Evolutionary conservation across 2,113 vertebrate genomes (phyloP).

Genomic region (Chunga burmeisteri): DNA sequence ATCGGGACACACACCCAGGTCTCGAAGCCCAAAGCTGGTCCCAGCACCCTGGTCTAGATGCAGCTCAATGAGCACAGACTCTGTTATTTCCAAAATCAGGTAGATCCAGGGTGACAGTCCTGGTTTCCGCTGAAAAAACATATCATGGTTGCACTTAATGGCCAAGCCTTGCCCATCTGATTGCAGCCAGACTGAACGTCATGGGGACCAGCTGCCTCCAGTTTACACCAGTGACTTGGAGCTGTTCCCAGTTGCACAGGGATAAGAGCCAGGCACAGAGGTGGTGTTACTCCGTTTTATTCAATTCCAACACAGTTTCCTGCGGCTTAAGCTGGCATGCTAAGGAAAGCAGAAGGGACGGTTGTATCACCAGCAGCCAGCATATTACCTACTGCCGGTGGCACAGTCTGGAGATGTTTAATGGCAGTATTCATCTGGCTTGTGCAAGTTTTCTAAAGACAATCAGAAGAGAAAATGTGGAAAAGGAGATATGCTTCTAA

Average conservation of each 20-base stretch:
- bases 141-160: neutral
- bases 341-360: neutral
- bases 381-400: neutral
- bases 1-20: neutral
- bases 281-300: rapidly evolving
- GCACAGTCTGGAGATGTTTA: neutral
- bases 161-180: neutral
- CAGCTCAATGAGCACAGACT: neutral
- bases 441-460: neutral
- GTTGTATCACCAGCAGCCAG: neutral
- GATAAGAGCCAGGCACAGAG: neutral
- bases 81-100: neutral
- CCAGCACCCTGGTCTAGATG: rapidly evolving
- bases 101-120: neutral
- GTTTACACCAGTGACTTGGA: neutral
- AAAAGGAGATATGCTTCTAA: neutral
- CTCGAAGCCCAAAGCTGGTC: neutral
- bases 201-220: neutral
- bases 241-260: rapidly evolving
- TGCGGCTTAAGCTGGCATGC: neutral
- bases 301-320: neutral
- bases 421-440: neutral
- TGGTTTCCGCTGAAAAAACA: neutral
- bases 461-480: neutral
- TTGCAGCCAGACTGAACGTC: neutral